These are phyloP conservation scores for Oxygymnocypris stewartii DNA, from an alignment of 2,113 vertebrate genomes.

Conservation along the genomic window DNA sequence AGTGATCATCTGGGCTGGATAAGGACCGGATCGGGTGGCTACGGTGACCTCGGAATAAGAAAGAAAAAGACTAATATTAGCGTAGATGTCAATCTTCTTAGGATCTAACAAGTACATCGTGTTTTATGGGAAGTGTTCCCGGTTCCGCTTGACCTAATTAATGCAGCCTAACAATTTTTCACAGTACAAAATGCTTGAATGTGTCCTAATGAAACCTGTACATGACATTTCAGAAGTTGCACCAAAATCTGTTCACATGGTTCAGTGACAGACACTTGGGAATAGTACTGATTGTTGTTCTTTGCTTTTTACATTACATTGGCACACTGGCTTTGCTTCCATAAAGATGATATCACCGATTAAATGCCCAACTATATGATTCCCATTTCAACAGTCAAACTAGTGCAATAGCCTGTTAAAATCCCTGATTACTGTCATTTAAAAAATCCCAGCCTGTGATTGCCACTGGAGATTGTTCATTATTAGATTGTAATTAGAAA, in stretches of 20 bases:
- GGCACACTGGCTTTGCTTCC: neutral
- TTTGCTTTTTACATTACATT: neutral
- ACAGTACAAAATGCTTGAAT: neutral
- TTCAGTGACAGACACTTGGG: constrained; percentile 32
- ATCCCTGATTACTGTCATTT: neutral
- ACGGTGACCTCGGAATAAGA: too few species aligned
- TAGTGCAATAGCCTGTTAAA: neutral
- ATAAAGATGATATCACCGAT: neutral
- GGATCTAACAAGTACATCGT: too few species aligned
- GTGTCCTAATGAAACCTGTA: neutral
- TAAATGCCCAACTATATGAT: neutral
- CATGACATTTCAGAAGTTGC: neutral
- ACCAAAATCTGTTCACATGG: neutral
- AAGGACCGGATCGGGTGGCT: too few species aligned
- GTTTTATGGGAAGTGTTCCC: too few species aligned
- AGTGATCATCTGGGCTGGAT: too few species aligned
- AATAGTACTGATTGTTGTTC: constrained; percentile 17
- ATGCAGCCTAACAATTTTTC: too few species aligned
- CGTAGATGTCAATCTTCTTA: too few species aligned
- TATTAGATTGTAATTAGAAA: neutral
- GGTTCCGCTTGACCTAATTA: too few species aligned
- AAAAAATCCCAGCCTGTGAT: neutral
- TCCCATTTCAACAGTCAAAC: neutral
- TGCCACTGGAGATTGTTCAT: neutral
- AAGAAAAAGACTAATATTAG: too few species aligned